Base-by-base conservation (phyloP, 2,113 vertebrate species). In the Triplophysa rosa region DNA sequence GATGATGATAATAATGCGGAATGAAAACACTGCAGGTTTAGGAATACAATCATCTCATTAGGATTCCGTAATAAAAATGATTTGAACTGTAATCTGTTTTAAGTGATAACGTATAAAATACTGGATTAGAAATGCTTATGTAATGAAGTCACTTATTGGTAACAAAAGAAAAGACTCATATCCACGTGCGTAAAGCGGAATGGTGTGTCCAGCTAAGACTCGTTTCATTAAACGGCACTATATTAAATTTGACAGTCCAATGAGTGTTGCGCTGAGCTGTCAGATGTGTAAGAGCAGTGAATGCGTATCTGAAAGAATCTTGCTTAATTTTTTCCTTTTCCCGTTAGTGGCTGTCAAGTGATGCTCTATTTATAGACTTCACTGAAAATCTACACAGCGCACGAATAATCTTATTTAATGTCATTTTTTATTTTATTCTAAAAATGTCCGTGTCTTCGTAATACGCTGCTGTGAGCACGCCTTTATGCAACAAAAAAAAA, bases 181-280 rank as follows among this genome's bases (percentile, higher is more conserved):
- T 61, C 56, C 37, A 73, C 56, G 49, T 65, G 45, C 64, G 58
- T 59, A 23, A 58, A 40, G 47, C 49, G 29, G 81, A 61, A 63
- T 61, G 61, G 16, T 56, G 42, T 23, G 59, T 66, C 71, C 42
- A 21, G 73, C 33, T 52, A 21, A 52, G 42, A 49, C 73, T 74
- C 24, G 8, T 58, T 67, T 26, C 19, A 73, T 45, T 70, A 11
- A 49, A 73, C 69, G 21, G 24, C 24, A n/a, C 24, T 29, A 83
- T 84, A 77, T 40, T 75, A 86, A 84, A 87, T 76, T 78, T 93
- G 93, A 93, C 90, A 92, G 90, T 82, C 84, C 86, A 86, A 83
- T 93, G 93, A 93, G 90, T 94, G 89, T 90, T 92, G 89, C 90
- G 90, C 84, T 87, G 83, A 40, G 58, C 37, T 42, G 75, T 77